Evolutionary conservation across 1,140 invertebrate genomes (phyloP).

Genomic region (Parasteatoda tepidariorum): DNA sequence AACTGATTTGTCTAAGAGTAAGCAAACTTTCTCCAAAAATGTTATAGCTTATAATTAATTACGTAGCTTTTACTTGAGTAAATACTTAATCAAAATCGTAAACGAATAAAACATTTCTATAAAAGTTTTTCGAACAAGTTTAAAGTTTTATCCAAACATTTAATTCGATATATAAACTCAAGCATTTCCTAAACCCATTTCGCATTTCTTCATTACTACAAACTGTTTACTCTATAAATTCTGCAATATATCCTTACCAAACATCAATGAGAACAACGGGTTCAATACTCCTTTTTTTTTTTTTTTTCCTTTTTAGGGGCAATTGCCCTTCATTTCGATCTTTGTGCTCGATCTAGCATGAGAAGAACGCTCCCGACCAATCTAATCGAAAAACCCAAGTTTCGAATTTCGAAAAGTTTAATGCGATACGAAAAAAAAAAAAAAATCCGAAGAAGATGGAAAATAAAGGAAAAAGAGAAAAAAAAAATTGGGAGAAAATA

Average conservation of each 20-base stretch:
- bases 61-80: too few species aligned
- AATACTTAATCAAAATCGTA: too few species aligned
- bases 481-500: constrained; percentile 40
- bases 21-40: too few species aligned
- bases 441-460: neutral
- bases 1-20: too few species aligned
- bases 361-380: neutral
- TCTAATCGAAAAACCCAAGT: constrained; percentile 17
- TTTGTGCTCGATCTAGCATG: neutral
- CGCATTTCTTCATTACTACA: neutral
- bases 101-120: too few species aligned
- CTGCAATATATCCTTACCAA: neutral
- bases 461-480: neutral
- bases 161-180: too few species aligned
- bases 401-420: constrained; percentile 15
- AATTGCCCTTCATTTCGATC: neutral
- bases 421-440: neutral
- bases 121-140: too few species aligned
- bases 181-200: neutral
- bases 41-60: too few species aligned
- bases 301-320: neutral
- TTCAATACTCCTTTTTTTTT: neutral
- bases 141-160: too few species aligned
- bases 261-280: neutral
- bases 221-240: neutral